phyloP scores from a whole-genome alignment of 1,140 invertebrate genomes.

The Teleopsis dalmanni region DNA sequence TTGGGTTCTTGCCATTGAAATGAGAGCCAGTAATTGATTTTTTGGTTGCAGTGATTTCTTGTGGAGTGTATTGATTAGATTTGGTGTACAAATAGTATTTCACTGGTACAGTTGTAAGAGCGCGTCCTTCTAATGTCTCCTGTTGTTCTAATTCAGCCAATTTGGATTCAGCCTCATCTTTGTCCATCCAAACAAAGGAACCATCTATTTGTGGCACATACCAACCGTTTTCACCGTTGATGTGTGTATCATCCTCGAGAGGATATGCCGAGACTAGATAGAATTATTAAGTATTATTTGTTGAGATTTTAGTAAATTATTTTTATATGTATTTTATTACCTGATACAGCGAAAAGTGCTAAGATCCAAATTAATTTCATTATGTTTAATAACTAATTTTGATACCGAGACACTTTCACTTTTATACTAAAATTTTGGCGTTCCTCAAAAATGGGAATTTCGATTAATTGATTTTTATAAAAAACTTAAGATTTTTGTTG shows the following conservation, averaged over 20 bases:
- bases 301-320: neutral
- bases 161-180: constrained; percentile 21
- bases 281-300: neutral
- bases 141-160: neutral
- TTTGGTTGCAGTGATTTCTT: neutral
- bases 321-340: neutral
- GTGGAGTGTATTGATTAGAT: constrained; percentile 3
- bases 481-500: too few species aligned
- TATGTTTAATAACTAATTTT: neutral
- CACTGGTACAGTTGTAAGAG: neutral
- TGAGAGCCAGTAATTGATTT: neutral
- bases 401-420: too few species aligned
- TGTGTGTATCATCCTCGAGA: neutral
- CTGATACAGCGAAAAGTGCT: neutral
- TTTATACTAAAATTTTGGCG: too few species aligned
- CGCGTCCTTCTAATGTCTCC: neutral
- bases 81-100: constrained; percentile 11
- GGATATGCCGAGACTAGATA: neutral
- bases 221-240: constrained; percentile 20
- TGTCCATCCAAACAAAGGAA: constrained; percentile 26
- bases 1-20: constrained; percentile 6
- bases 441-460: too few species aligned
- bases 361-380: neutral
- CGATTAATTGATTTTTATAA: too few species aligned
- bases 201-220: constrained; percentile 33